Conservation (phyloP, 92 coral and sea anemone species). For the Palythoa grandiflora region DNA sequence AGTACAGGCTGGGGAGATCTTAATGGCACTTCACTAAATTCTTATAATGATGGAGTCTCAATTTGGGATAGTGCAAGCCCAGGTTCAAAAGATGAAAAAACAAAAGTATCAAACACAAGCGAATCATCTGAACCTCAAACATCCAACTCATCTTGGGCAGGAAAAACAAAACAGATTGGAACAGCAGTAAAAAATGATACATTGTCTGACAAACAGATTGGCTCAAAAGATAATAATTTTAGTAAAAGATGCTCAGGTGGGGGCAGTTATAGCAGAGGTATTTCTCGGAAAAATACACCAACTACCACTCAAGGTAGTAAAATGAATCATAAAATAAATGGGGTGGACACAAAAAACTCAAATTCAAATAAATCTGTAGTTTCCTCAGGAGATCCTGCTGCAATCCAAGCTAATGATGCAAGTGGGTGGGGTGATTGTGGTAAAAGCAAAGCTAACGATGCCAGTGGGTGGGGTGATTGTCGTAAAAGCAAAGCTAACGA, state of each 20-base stretch:
- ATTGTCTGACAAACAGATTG: not conserved
- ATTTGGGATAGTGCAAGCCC: conserved; percentile 56
- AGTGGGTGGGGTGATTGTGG: not conserved
- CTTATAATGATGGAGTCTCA: conserved; percentile 80
- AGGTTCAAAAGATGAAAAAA: not conserved
- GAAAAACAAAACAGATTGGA: not conserved
- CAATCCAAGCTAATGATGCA: not conserved
- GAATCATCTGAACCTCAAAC: not conserved
- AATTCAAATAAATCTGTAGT: conserved; percentile 71
- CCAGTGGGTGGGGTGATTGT: not conserved
- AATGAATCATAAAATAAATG: not conserved
- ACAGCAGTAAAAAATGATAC: not conserved
- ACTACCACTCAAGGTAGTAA: not conserved
- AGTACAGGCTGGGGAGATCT: conserved; percentile 81
- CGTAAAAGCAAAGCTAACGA: not conserved
- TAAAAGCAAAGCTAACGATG: not conserved
- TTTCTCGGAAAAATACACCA: not conserved
- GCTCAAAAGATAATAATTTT: not conserved
- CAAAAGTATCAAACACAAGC: not conserved
- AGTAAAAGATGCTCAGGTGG: not conserved
- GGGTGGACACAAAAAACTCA: not conserved
- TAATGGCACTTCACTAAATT: conserved; percentile 43
- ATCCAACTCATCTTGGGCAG: not conserved
- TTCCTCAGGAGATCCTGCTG: conserved; percentile 20
- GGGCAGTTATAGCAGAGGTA: not conserved